phyloP scores from a whole-genome alignment of 2,113 vertebrate genomes.

The Cyanoramphus novaezelandiae region DNA sequence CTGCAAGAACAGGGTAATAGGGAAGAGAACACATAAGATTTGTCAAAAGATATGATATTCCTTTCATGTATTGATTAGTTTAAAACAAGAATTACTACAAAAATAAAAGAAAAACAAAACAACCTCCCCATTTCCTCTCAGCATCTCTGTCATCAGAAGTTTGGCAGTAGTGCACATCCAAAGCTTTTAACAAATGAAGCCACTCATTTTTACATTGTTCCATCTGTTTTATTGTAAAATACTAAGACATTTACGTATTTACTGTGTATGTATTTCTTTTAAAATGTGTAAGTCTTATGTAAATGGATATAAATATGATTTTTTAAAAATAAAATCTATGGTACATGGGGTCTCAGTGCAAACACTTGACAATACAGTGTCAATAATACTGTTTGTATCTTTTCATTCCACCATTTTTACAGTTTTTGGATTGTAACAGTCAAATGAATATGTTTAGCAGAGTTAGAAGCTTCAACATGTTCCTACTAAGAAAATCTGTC shows the following conservation, averaged over 20 bases:
- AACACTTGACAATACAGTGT: conserved; percentile 86
- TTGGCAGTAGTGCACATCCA: conserved; percentile 71
- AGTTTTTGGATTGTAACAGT: conserved; percentile 84
- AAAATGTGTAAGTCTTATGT: conserved; percentile 92
- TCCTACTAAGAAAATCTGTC: conserved; percentile 77
- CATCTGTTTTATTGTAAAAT: conserved; percentile 91
- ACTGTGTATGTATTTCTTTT: conserved; percentile 90
- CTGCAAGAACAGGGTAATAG: conserved; percentile 67
- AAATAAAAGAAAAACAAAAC: background rate
- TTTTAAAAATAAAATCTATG: conserved; percentile 83
- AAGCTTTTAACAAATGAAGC: conserved; percentile 76
- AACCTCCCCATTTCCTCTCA: conserved; percentile 11
- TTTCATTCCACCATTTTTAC: conserved; percentile 85
- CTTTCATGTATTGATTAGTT: conserved; percentile 66
- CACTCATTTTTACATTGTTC: conserved; percentile 79
- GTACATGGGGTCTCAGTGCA: conserved; percentile 89
- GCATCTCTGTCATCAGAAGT: conserved; percentile 70
- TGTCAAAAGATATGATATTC: conserved; percentile 57
- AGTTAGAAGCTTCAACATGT: conserved; percentile 74
- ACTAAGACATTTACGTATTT: conserved; percentile 86
- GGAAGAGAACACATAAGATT: conserved; percentile 59
- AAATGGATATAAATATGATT: conserved; percentile 98
- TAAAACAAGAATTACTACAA: conserved; percentile 56
- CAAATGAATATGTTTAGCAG: conserved; percentile 76
- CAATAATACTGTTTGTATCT: conserved; percentile 87